Base-by-base conservation (phyloP, 2,888 invertebrate genomes). In the Cheiracanthium punctorium region DNA sequence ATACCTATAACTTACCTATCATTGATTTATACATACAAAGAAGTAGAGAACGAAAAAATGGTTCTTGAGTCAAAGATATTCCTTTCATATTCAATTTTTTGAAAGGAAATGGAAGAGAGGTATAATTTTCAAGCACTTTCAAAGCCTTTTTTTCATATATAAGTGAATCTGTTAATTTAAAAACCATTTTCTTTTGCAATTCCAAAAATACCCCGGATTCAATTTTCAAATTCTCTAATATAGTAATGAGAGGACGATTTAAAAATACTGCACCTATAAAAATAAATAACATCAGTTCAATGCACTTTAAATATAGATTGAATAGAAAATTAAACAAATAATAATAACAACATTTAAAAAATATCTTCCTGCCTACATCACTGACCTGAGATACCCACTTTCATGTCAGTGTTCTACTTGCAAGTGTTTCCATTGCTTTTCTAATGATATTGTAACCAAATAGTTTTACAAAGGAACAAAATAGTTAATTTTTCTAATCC, bases 201-300 rank as follows among this genome's bases (percentile, higher is more conserved):
- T 69, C 76, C 5, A 84, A 28, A 30, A 89, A 88, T n/a, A 82
- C 74, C 17, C 88, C 75, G 10, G 84, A 37, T 29, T 87, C 69
- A 28, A 90, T 82, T 4, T 82, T 82, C 72, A 89, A 85, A 77
- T 90, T 90, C 20, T 89, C 87, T 48, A 89, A 65, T 80, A 91
- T 90, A 0, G 90, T 88, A 8, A 88, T 85, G 65, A 89, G 72
- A 33, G 88, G 89, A 7, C 89, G 76, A 73, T 89, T 90, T 72
- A 82, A 82, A 75, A 79, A 90, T 80, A 84, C 89, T 79, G 58
- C 89, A 67, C 64, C 88, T 88, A 58, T n/a, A 58, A n/a, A 73
- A 17, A 71, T 33, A n/a, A n/a, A n/a, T n/a, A n/a, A n/a, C n/a
- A n/a, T n/a, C n/a, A n/a, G n/a, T n/a, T n/a, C n/a, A n/a, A n/a